Evolutionary conservation across 2,888 invertebrate genomes (phyloP).

Genomic region (Drosophila buzzatii): DNA sequence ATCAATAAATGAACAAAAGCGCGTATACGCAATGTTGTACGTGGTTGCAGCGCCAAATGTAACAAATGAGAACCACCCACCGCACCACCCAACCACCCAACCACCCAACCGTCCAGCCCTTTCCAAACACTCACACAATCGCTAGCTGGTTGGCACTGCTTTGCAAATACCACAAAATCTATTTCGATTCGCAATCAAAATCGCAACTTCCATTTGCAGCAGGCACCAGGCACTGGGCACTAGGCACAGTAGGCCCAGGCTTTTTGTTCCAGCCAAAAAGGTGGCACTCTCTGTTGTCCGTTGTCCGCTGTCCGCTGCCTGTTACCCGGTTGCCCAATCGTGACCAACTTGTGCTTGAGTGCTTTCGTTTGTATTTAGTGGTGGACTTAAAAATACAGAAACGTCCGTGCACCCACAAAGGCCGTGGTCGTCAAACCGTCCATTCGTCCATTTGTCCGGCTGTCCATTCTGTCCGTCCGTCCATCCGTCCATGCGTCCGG

Average conservation of each 20-base stretch:
- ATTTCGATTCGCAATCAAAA: conserved; percentile 83
- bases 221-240: conserved; percentile 48
- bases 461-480: background rate
- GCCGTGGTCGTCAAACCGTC: conserved; percentile 64
- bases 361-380: conserved; percentile 84
- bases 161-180: conserved; percentile 82
- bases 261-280: conserved; percentile 41
- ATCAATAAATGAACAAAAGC: conserved; percentile 78
- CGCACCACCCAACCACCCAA: conserved; percentile 21
- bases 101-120: conserved; percentile 24
- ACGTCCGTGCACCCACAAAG: conserved; percentile 61
- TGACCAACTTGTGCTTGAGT: conserved; percentile 83
- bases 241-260: conserved; percentile 43
- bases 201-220: conserved; percentile 82
- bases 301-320: conserved; percentile 16
- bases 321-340: conserved; percentile 62
- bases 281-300: conserved; percentile 28
- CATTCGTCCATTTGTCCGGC: conserved; percentile 22
- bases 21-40: conserved; percentile 78
- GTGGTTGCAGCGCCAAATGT: conserved; percentile 57
- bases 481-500: conserved; percentile 43
- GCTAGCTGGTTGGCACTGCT: conserved; percentile 66
- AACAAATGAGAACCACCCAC: conserved; percentile 68
- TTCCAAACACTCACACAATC: conserved; percentile 13
- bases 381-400: conserved; percentile 83